Evolutionary conservation across 2,797 vertebrate genomes (phyloP).

Genomic region (Sebastes cheni): DNA sequence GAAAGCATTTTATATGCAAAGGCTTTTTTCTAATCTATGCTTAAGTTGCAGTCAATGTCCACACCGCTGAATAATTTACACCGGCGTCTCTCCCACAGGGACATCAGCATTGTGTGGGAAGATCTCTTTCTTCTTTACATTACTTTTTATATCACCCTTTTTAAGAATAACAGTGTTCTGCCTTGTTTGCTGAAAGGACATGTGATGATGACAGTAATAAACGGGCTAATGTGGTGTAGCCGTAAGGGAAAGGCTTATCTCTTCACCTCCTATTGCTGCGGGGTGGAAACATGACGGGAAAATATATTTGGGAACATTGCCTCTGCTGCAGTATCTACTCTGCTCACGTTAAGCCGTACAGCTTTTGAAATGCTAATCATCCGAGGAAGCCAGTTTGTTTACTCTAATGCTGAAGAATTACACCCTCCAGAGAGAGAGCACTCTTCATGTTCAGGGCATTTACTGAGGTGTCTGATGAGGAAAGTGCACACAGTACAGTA

Average conservation of each 20-base stretch:
- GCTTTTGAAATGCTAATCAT: conserved; percentile 74
- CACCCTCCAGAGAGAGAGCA: conserved; percentile 20
- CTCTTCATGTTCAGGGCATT: conserved; percentile 29
- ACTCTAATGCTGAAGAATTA: conserved; percentile 57
- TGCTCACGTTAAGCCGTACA: conserved; percentile 39
- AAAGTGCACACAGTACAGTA: neutral
- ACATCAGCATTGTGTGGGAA: conserved; percentile 13
- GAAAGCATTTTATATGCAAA: conserved; percentile 13
- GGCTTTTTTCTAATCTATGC: conserved; percentile 24
- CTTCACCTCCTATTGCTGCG: conserved; percentile 29
- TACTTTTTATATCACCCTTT: neutral
- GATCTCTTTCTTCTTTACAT: neutral
- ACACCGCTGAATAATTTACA: conserved; percentile 66
- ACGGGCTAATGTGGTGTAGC: conserved; percentile 6
- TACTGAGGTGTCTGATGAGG: conserved; percentile 34
- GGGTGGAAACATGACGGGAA: conserved; percentile 28
- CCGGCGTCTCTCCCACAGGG: conserved; percentile 24
- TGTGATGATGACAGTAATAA: conserved; percentile 8
- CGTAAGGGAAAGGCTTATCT: conserved; percentile 5
- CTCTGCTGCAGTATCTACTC: conserved; percentile 52
- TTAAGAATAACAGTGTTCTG: neutral
- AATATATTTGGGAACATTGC: conserved; percentile 37
- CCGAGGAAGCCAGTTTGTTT: conserved; percentile 66
- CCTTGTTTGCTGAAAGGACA: neutral
- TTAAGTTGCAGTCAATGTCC: conserved; percentile 51